Percentiles rank a stretch among this genome's conserved stretches.
phyloP scores from a whole-genome alignment of 2,113 vertebrate genomes.

The Bothrops jararaca region DNA sequence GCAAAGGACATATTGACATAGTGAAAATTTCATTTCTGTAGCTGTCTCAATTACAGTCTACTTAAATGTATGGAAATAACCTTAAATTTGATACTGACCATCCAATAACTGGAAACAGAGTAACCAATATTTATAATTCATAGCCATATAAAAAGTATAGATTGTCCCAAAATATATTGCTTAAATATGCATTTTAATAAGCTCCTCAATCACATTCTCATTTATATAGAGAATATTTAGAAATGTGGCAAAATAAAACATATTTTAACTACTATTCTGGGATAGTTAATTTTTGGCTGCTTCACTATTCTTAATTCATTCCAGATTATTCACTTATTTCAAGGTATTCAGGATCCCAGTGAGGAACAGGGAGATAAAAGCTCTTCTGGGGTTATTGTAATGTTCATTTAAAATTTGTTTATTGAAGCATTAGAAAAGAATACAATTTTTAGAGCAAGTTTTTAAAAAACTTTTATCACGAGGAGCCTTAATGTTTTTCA shows the following conservation, averaged over 20 bases:
- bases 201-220: accelerated
- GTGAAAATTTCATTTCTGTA: neutral
- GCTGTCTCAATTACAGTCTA: neutral
- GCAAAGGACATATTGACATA: neutral
- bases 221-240: slow-evolving; percentile 8
- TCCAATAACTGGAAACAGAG: neutral
- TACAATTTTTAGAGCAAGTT: neutral
- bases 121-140: neutral
- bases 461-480: neutral
- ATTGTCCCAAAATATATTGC: neutral
- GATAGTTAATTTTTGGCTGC: neutral
- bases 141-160: neutral
- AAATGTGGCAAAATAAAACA: neutral
- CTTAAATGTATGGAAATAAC: neutral
- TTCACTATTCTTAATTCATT: slow-evolving; percentile 12
- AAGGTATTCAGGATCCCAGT: neutral
- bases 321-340: neutral
- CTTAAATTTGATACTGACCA: neutral
- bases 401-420: neutral
- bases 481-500: neutral
- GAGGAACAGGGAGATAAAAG: neutral
- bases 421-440: neutral
- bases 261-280: neutral
- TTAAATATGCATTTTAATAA: slow-evolving; percentile 17
- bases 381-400: neutral